Base-by-base conservation (phyloP, 2,113 vertebrate genomes). In the Raja brachyura region DNA sequence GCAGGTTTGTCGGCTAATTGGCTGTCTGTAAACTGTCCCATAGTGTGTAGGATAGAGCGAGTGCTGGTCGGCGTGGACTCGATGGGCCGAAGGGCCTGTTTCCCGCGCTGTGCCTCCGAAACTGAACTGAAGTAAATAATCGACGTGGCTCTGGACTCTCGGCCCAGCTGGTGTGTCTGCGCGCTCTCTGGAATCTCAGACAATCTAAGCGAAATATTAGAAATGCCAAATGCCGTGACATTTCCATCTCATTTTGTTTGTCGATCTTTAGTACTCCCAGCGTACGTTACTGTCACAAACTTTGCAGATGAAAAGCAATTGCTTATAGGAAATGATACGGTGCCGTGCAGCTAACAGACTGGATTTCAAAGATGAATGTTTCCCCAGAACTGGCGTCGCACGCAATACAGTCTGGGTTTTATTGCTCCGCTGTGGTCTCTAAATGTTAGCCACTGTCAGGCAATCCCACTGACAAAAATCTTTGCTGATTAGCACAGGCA, bases 171-270 rank as follows among this genome's bases (percentile, higher is more conserved):
- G 28, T 88, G 63, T 16, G 2, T n/a, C 59, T 48, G 39, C 28
- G 63, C n/a, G 28, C 63, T 88, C 59, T 63, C 33, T 86, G 28
- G 63, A 63, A n/a, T 28, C 11, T 59, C 83, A 31, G 5, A 88
- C 31, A 66, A 63, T 88, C 31, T 56, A 48, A 59, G 54, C 56
- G 28, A 85, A 13, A 85, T 88, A 88, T 48, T 48, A 63, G 5
- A 66, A 63, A 88, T 88, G 83, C n/a, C n/a, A 8, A 88, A 63
- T 88, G 13, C 0, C 63, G 11, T 22, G 18, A 56, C 22, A 8
- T 81, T 81, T 81, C 56, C 39, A 81, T 81, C 13, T 81, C 78
- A 20, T 81, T 81, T 39, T 81, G 78, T 81, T 54, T n/a, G n/a
- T 14, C 28, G 11, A 63, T 88, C 14, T 14, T 88, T 88, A 88